These are phyloP conservation scores for Pyrocephalus nanus DNA, from an alignment of 2,797 vertebrate species.

Conservation along the genomic window DNA sequence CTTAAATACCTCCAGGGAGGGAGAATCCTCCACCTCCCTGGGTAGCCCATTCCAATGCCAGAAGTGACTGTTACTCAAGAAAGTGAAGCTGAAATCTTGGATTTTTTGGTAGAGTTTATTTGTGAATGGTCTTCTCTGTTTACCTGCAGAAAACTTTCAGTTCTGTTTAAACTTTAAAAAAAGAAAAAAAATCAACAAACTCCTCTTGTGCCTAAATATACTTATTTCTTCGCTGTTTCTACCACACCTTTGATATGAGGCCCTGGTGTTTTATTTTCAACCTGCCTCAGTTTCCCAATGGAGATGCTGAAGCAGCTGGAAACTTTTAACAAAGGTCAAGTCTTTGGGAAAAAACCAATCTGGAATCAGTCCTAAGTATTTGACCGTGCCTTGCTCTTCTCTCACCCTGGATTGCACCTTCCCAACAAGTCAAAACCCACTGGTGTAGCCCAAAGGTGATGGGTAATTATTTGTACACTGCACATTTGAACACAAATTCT, in stretches of 20 bases:
- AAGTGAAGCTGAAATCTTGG: not conserved
- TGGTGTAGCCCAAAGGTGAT: not conserved
- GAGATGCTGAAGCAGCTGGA: rapidly evolving
- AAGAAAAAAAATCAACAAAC: too few species aligned
- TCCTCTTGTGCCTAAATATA: not conserved
- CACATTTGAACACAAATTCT: not conserved
- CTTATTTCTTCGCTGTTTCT: not conserved
- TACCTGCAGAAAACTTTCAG: not conserved
- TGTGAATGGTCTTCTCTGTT: not conserved
- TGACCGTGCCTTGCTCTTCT: not conserved
- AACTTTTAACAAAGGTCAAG: not conserved
- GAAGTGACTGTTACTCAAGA: not conserved
- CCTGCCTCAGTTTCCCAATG: not conserved
- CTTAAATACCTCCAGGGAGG: too few species aligned
- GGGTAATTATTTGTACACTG: not conserved
- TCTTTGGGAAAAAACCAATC: rapidly evolving
- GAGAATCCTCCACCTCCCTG: too few species aligned
- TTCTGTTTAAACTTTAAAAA: not conserved
- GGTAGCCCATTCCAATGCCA: too few species aligned
- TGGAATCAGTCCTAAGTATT: not conserved
- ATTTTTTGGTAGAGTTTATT: not conserved
- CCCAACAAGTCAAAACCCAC: not conserved
- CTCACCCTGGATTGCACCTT: too few species aligned
- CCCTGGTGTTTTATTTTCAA: not conserved
- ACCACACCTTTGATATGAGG: rapidly evolving